phyloP scores from a whole-genome alignment of 2,888 invertebrate species.

The Chrysolina oricalcia region DNA sequence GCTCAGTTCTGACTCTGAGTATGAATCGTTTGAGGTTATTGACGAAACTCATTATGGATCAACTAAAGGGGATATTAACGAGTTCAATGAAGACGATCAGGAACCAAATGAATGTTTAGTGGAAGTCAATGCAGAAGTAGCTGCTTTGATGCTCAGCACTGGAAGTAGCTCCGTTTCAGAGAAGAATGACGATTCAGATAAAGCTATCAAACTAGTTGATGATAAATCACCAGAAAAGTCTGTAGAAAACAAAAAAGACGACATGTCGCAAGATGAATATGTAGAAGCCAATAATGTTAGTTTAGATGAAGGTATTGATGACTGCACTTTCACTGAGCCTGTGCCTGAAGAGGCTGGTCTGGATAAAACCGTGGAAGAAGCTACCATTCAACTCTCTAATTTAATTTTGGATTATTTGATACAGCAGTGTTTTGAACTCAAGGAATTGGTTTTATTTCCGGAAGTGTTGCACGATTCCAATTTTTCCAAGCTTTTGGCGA shows the following conservation, averaged over 20 bases:
- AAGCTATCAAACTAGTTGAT: constrained; percentile 37
- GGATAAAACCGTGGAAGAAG: constrained; percentile 38
- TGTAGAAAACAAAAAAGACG: constrained; percentile 30
- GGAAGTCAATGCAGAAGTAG: constrained; percentile 51
- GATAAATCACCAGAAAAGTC: constrained; percentile 32
- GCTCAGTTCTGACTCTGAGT: constrained; percentile 37
- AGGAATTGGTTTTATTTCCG: constrained; percentile 66
- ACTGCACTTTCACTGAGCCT: constrained; percentile 50
- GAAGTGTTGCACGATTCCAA: constrained; percentile 65
- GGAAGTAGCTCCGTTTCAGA: constrained; percentile 39
- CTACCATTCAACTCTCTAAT: constrained; percentile 57
- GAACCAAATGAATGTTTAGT: constrained; percentile 55
- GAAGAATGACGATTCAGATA: constrained; percentile 22
- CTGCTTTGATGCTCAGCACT: constrained; percentile 37
- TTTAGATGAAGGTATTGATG: constrained; percentile 61
- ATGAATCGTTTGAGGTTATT: constrained; percentile 27
- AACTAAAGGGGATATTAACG: constrained; percentile 35
- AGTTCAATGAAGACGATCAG: constrained; percentile 53
- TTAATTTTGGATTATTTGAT: constrained; percentile 64
- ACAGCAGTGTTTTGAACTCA: constrained; percentile 65
- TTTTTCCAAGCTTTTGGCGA: constrained; percentile 60
- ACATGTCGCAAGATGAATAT: constrained; percentile 27
- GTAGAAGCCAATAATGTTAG: constrained; percentile 25
- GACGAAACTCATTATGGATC: constrained; percentile 25
- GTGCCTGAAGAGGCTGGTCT: constrained; percentile 4